Evolutionary conservation across 2,797 vertebrate species (phyloP).

Genomic region (Peromyscus attwateri): DNA sequence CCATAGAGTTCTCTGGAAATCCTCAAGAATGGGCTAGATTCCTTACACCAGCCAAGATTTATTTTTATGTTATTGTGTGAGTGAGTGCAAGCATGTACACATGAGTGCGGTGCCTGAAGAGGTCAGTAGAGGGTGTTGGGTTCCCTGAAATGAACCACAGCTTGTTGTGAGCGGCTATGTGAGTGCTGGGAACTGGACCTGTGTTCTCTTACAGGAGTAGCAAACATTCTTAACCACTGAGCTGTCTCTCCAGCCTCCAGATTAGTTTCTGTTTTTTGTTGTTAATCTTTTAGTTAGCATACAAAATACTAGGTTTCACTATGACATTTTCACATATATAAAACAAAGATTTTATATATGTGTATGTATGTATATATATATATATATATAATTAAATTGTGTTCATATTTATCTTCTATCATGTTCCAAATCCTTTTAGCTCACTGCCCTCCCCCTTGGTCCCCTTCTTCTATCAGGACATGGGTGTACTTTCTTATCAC

Average conservation of each 20-base stretch:
- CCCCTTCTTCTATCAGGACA: background rate
- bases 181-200: background rate
- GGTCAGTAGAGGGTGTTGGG: background rate
- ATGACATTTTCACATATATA: background rate
- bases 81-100: background rate
- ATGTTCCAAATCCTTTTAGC: background rate
- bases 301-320: background rate
- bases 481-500: background rate
- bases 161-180: background rate
- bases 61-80: background rate
- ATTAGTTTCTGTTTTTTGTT: background rate
- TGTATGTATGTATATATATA: background rate
- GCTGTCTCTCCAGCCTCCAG: background rate
- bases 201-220: background rate
- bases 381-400: background rate
- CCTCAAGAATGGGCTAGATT: background rate
- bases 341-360: too few species aligned
- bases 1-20: background rate
- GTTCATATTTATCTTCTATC: background rate
- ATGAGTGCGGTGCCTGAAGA: background rate
- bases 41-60: background rate
- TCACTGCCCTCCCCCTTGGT: rapidly evolving
- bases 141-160: background rate
- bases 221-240: background rate
- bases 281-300: constrained; percentile 5